phyloP scores from a whole-genome alignment of 2,797 vertebrate genomes.

The Arremon brunneinucha region DNA sequence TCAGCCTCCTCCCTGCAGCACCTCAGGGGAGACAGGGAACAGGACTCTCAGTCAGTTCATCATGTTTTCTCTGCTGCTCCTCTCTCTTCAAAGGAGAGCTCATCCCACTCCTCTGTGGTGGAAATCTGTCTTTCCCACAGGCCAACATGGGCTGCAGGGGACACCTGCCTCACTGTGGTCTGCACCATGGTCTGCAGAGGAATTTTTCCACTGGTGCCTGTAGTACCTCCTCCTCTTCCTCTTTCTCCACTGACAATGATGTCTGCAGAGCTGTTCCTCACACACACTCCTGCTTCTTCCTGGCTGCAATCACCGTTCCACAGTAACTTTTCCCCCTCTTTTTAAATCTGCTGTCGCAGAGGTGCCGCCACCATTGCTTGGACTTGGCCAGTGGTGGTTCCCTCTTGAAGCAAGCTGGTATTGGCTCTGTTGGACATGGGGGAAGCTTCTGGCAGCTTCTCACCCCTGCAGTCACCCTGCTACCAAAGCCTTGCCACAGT shows the following conservation, averaged over 20 bases:
- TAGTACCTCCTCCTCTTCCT: too few species aligned
- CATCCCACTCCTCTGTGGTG: too few species aligned
- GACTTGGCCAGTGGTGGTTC: accelerated
- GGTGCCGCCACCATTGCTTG: not conserved
- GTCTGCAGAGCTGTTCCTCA: not conserved
- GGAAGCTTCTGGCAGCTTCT: not conserved
- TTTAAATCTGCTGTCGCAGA: not conserved
- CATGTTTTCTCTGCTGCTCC: accelerated
- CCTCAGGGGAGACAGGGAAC: not conserved
- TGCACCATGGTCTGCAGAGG: not conserved
- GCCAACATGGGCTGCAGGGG: accelerated
- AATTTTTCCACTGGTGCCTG: not conserved
- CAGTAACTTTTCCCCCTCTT: not conserved
- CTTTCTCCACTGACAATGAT: not conserved
- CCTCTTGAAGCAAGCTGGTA: not conserved
- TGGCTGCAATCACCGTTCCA: not conserved
- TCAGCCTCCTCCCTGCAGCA: not conserved
- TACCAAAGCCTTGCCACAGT: not conserved
- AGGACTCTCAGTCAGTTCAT: not conserved
- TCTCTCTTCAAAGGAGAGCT: not conserved
- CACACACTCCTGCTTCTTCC: too few species aligned
- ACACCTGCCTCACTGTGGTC: not conserved
- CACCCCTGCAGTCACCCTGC: not conserved
- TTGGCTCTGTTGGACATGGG: not conserved
- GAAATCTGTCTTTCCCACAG: not conserved